Evolutionary conservation across 1,140 invertebrate genomes (phyloP), one percentile per base, ranked within the genome.

Genomic region (Listronotus oregonensis): DNA sequence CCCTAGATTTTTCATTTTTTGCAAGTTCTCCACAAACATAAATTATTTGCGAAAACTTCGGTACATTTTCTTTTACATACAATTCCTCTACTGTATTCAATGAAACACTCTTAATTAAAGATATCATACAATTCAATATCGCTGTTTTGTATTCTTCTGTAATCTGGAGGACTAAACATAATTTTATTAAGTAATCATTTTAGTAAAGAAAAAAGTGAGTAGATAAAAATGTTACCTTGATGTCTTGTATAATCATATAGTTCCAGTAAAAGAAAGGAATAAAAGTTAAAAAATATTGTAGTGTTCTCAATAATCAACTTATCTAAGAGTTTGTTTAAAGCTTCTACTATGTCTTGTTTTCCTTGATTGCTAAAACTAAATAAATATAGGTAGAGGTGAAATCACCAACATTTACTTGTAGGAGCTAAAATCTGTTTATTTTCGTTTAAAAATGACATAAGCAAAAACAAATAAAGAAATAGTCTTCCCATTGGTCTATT

Each of bases 71-170:
- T 67, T 81, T 80, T 7, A 61, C 71, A 59, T 88, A 83, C 46
- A 88, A 69, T 44, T 75, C 75, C 47, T 82, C 72, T 34, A 84
- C 76, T 17, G 84, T 72, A 42, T 81, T 75, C 0, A 72, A 73
- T 15, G 82, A 80, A 27, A 83, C 68, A 64, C 75, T 76, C 27
- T 82, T 62, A 60, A 85, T 77, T 31, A 88, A 70, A 6, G 77
- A 68, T 12, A 78, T 83, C 3, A 86, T 76, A 67, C 84, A 84
- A 65, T 80, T 76, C 51, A 87, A 75, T 34, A 86, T 79, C 66
- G 74, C 78, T 60, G 84, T 71, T 70, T 87, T 87, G 11, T 87
- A 75, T 73, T 89, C 87, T 75, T 89, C 87, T 21, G 52, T 34
- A 14, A 68, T 37, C 9, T 46, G 39, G 39, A 58, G n/a, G n/a